These are phyloP conservation scores for Allobates femoralis DNA, from an alignment of 2,797 vertebrate genomes.

Conservation along the genomic window DNA sequence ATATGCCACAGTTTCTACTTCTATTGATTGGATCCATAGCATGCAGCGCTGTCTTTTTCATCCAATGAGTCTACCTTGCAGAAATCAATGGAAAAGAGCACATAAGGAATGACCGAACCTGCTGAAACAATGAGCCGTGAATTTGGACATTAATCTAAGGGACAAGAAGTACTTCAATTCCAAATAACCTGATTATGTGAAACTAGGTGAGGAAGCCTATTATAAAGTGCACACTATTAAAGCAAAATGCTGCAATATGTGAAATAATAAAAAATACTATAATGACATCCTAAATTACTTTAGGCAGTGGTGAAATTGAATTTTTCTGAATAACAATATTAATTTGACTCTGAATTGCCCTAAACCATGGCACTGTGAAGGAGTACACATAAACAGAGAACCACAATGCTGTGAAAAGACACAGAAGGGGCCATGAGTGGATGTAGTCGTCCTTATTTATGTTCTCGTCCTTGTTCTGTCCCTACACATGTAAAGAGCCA, in stretches of 20 bases:
- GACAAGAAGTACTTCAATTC: constrained; percentile 27
- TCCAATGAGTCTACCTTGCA: constrained; percentile 17
- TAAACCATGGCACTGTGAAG: constrained; percentile 7
- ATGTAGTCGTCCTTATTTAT: too few species aligned
- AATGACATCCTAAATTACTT: constrained; percentile 39
- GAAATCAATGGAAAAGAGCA: constrained; percentile 42
- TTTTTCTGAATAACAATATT: constrained; percentile 35
- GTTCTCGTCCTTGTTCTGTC: too few species aligned
- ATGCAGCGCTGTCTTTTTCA: neutral
- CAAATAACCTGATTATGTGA: constrained; percentile 43
- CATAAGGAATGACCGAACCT: constrained; percentile 13
- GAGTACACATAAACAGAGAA: neutral
- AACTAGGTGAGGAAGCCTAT: constrained; percentile 10
- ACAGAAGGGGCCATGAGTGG: constrained; percentile 2
- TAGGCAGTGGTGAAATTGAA: constrained; percentile 6
- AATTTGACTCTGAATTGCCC: constrained; percentile 30
- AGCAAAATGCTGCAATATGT: constrained; percentile 19
- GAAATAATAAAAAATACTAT: constrained; percentile 39
- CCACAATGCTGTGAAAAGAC: neutral
- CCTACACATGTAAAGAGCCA: too few species aligned
- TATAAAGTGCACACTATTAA: constrained; percentile 29
- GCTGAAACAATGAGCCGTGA: constrained; percentile 36
- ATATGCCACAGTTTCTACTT: neutral
- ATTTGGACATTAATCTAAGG: constrained; percentile 35
- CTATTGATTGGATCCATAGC: constrained; percentile 39